Base-by-base conservation (phyloP, 2,888 invertebrate genomes). In the Monopis laevigella region DNA sequence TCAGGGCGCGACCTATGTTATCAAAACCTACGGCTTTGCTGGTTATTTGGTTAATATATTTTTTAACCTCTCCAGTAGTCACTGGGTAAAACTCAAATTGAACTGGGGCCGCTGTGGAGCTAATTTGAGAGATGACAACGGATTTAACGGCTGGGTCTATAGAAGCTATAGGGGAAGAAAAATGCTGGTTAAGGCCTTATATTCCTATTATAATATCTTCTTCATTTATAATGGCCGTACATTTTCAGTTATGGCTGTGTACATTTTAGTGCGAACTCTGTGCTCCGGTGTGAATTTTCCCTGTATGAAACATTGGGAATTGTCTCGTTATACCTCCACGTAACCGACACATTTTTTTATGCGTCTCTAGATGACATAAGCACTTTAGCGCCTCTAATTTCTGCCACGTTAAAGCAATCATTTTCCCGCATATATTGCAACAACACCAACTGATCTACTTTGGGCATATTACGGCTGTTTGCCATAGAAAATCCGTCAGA, bases 171-270 rank as follows among this genome's bases (percentile, higher is more conserved):
- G n/a, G n/a, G n/a, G 10, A 14, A 11, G 29, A 14, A 27, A 21
- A n/a, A n/a, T n/a, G n/a, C n/a, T n/a, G n/a, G n/a, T n/a, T n/a
- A n/a, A n/a, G 32, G 21, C 41, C 32, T 34, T 41, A 34, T 13
- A 41, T 34, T 34, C 34, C 41, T 12, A 27, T 13, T 2, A 39
- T 17, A 12, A 10, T 24, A 7, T 24, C 24, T 24, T n/a, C 27
- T 14, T 26, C 27, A 13, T 39, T 11, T 10, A 10, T 29, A 11
- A 29, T 11, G 10, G 24, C 10, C 10, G 24, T 11, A 29, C n/a
- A n/a, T n/a, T n/a, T n/a, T n/a, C n/a, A n/a, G n/a, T n/a, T n/a
- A 11, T 29, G 13, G 16, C 32, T 32, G 12, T 32, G 14, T 13
- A 32, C 5, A 5, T 32, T 32, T 32, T 32, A 5, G 10, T 10